A percentile compares a stretch with the other conserved stretches of the same genome.
Conservation (phyloP, 2,888 invertebrate genomes). For the Eudasyphora cyanicolor region DNA sequence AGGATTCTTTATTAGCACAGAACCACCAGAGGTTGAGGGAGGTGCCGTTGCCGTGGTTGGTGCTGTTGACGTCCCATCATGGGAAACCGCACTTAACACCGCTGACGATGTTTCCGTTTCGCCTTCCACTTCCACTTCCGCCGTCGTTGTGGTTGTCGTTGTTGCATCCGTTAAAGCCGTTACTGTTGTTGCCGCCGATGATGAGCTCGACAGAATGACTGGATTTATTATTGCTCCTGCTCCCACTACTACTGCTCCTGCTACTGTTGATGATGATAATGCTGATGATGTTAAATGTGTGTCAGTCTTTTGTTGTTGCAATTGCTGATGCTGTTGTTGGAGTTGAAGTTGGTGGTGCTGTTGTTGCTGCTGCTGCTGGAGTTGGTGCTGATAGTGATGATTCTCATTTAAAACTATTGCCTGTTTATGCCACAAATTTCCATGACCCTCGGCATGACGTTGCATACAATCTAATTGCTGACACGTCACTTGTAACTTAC, state of each 20-base stretch:
- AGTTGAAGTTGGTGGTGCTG: slow-evolving; percentile 66
- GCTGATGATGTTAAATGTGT: slow-evolving; percentile 56
- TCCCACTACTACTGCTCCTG: slow-evolving; percentile 60
- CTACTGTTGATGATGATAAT: slow-evolving; percentile 58
- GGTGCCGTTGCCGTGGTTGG: slow-evolving; percentile 45
- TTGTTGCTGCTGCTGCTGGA: slow-evolving; percentile 66
- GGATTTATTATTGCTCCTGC: slow-evolving; percentile 19
- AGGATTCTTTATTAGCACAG: slow-evolving; percentile 57
- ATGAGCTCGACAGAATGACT: slow-evolving; percentile 32
- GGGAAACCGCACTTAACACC: slow-evolving; percentile 64
- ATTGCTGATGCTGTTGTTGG: slow-evolving; percentile 64
- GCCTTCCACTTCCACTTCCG: slow-evolving; percentile 56
- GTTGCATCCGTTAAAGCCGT: slow-evolving; percentile 64
- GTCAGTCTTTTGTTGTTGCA: slow-evolving; percentile 67
- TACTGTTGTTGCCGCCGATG: slow-evolving; percentile 63
- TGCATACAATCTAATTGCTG: slow-evolving; percentile 80
- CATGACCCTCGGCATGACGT: slow-evolving; percentile 79
- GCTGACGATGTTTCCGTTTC: slow-evolving; percentile 65
- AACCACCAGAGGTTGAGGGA: slow-evolving; percentile 47
- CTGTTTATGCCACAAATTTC: slow-evolving; percentile 80
- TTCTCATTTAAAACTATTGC: slow-evolving; percentile 78
- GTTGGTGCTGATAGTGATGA: slow-evolving; percentile 69
- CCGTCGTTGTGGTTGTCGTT: slow-evolving; percentile 52
- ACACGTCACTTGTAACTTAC: slow-evolving; percentile 79
- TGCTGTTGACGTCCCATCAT: slow-evolving; percentile 61